Conservation (phyloP, 1,140 invertebrate genomes). For the Agraylea sexmaculata region DNA sequence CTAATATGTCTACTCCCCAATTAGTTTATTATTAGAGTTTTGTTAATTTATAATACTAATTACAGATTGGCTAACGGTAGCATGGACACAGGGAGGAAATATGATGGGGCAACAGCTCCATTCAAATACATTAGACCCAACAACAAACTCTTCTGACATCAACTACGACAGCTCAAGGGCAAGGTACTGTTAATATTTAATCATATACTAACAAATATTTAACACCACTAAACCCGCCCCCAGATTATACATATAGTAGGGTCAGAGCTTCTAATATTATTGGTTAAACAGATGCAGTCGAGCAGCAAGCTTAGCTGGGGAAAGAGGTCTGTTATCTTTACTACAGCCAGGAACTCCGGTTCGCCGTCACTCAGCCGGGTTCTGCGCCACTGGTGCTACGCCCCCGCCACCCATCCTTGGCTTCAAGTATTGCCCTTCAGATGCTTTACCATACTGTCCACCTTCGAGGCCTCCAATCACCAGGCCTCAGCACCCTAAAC, state of each 20-base stretch:
- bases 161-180: slow-evolving; percentile 15
- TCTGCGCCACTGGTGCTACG: slow-evolving; percentile 27
- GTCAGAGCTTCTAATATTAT: slow-evolving; percentile 1
- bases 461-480: slow-evolving; percentile 28
- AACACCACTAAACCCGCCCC: neutral
- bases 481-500: neutral
- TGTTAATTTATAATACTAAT: no score
- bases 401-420: slow-evolving; percentile 21
- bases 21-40: no score
- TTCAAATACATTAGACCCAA: slow-evolving; percentile 7
- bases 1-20: no score
- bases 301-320: slow-evolving; percentile 36
- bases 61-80: slow-evolving; percentile 22
- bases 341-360: slow-evolving; percentile 28
- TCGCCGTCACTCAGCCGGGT: slow-evolving; percentile 34
- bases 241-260: neutral
- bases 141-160: slow-evolving; percentile 1
- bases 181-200: slow-evolving; percentile 10
- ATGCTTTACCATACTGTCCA: slow-evolving; percentile 38
- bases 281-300: slow-evolving; percentile 29
- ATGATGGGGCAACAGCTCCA: slow-evolving; percentile 19
- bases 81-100: slow-evolving; percentile 20
- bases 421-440: slow-evolving; percentile 38
- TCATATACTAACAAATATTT: neutral
- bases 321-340: slow-evolving; percentile 32